Percentiles rank a stretch among this genome's conserved stretches.
Evolutionary conservation across 2,797 vertebrate genomes (phyloP).

Genomic region (Diceros bicornis): DNA sequence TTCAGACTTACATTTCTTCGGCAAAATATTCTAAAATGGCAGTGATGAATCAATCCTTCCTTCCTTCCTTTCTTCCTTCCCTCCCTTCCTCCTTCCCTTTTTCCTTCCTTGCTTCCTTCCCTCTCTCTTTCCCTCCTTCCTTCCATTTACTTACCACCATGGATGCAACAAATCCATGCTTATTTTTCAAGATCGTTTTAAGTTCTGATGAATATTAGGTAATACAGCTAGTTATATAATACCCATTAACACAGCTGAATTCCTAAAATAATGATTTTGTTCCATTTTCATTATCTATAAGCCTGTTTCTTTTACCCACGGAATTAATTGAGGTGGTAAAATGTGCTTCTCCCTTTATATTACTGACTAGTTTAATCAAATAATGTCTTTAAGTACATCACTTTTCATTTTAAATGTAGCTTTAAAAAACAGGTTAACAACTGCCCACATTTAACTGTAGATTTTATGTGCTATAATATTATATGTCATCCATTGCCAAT

Average conservation of each 20-base stretch:
- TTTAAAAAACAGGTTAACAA: slow-evolving; percentile 86
- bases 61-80: not conserved
- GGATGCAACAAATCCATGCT: not conserved
- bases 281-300: slow-evolving; percentile 69
- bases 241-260: slow-evolving; percentile 33
- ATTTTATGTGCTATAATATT: slow-evolving; percentile 86
- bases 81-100: too few relatives aligned
- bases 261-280: slow-evolving; percentile 62
- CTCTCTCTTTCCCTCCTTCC: not conserved
- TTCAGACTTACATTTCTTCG: not conserved
- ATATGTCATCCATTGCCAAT: slow-evolving; percentile 83
- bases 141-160: not conserved
- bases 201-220: not conserved
- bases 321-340: slow-evolving; percentile 73
- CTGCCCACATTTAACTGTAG: slow-evolving; percentile 83
- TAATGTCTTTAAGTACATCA: slow-evolving; percentile 81
- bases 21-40: not conserved
- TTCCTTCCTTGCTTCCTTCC: too few relatives aligned
- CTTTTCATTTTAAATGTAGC: slow-evolving; percentile 86
- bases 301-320: slow-evolving; percentile 73
- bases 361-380: slow-evolving; percentile 78
- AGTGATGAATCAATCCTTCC: not conserved
- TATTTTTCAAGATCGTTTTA: slow-evolving; percentile 44
- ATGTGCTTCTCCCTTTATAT: slow-evolving; percentile 72
- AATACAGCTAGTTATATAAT: slow-evolving; percentile 55